Base-by-base conservation (phyloP, 2,113 vertebrate species). In the Dendrocopos noguchii region DNA sequence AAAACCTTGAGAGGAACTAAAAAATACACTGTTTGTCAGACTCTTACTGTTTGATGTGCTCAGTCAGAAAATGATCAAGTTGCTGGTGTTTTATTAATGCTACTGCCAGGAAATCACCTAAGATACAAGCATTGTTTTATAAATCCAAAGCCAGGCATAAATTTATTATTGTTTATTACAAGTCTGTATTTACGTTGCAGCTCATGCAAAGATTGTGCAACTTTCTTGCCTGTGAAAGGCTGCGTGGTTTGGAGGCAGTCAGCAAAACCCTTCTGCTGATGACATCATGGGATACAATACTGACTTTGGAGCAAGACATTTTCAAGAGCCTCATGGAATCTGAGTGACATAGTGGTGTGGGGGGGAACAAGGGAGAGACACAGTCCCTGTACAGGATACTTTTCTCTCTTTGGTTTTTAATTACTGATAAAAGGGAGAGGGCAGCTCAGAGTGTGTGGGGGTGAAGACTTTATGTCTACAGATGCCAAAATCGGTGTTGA, bases 1-100 rank as follows among this genome's bases (percentile, higher is more conserved):
- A 84, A 92, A 88, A 29, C 67, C 63, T 94, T 82, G 74, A 80
- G 91, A 95, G 47, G 87, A 76, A 76, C 80, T 81, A 33, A 85
- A 63, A 88, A 63, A 64, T 36, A 34, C 4, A 39, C 5, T 74
- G 1, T 76, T 72, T 84, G 24, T 64, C 53, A 71, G 65, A 4
- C 72, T 67, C 13, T 33, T 86, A 4, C 67, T 74, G 3, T 77
- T 85, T 78, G 64, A 17, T 61, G 8, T 65, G 17, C 64, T 78
- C 1, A 5, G 13, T 39, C 78, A 80, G 66, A 60, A 74, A 80
- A 92, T 61, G 7, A 66, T 34, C 77, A 22, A 89, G 39, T 91
- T 87, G 64, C 70, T 91, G 61, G 12, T 80, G 8, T 88, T 88
- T 89, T 79, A 33, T 86, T 75, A 71, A 64, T 22, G 65, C 47